Conservation (phyloP, 1,140 invertebrate genomes). For the Lanistes nyassanus region DNA sequence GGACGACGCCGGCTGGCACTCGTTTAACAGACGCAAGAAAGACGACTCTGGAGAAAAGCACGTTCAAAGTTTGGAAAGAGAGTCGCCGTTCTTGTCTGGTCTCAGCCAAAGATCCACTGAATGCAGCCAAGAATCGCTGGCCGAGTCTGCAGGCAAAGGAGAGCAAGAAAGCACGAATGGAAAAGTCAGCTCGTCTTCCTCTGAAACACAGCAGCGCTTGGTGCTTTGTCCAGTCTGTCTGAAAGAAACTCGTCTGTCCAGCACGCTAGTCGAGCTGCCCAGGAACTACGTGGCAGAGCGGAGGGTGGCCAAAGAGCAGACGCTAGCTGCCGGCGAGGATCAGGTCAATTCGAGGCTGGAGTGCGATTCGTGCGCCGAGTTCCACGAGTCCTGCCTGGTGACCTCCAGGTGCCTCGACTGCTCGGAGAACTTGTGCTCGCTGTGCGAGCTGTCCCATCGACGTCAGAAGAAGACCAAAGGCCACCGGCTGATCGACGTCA, state of each 20-base stretch:
- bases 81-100: background rate
- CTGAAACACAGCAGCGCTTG: background rate
- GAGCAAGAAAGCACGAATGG: background rate
- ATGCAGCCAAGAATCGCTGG: background rate
- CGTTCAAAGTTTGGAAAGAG: background rate
- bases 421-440: slow-evolving; percentile 25
- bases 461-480: slow-evolving; percentile 32
- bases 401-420: slow-evolving; percentile 29
- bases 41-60: background rate
- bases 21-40: background rate
- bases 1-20: background rate
- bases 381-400: background rate
- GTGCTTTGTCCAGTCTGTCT: slow-evolving; percentile 28
- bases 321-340: background rate
- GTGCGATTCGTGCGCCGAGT: slow-evolving; percentile 31
- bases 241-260: slow-evolving; percentile 26
- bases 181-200: no score
- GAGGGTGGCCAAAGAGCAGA: background rate
- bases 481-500: slow-evolving; percentile 22
- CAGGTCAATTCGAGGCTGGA: background rate
- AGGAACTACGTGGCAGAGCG: slow-evolving; percentile 25
- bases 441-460: slow-evolving; percentile 31
- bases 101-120: background rate
- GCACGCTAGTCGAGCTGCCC: slow-evolving; percentile 21
- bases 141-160: background rate